These are phyloP conservation scores for Hemibagrus wyckioides DNA, from an alignment of 2,113 vertebrate genomes.

Conservation along the genomic window DNA sequence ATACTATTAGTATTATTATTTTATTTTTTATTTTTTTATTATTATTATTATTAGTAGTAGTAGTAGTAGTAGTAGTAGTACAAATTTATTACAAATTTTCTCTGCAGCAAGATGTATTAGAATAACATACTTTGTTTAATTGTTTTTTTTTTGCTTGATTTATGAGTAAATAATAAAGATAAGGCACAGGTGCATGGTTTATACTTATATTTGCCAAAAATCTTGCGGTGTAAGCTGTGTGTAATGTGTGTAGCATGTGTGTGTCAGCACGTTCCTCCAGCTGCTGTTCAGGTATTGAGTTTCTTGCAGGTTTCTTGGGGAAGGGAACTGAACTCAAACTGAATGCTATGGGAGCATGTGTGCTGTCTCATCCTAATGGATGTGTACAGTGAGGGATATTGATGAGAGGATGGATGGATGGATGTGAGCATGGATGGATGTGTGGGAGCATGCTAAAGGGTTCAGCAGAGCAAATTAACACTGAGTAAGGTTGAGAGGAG, in stretches of 20 bases:
- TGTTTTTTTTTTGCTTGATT: background rate
- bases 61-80: too few relatives aligned
- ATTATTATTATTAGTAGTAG: too few relatives aligned
- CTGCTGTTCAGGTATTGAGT: background rate
- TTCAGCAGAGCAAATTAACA: constrained; percentile 46
- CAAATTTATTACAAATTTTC: background rate
- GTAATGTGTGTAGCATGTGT: constrained; percentile 21
- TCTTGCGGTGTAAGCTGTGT: background rate
- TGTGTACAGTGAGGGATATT: background rate
- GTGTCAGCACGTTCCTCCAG: constrained; percentile 48
- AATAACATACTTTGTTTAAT: background rate
- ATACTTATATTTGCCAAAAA: background rate
- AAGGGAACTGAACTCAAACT: background rate
- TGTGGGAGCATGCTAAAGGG: constrained; percentile 16
- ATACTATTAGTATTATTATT: too few relatives aligned
- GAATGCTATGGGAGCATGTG: background rate
- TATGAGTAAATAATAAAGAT: background rate
- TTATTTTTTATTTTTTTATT: background rate
- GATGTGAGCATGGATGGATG: background rate
- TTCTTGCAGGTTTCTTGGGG: background rate
- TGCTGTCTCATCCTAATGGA: background rate
- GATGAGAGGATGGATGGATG: constrained; percentile 20
- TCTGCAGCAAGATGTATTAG: background rate
- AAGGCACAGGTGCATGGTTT: background rate
- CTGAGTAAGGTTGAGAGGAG: constrained; percentile 8